Evolutionary conservation across 2,888 invertebrate species (phyloP), one percentile per base, ranked within the genome.

Genomic region (Alcis repandata): DNA sequence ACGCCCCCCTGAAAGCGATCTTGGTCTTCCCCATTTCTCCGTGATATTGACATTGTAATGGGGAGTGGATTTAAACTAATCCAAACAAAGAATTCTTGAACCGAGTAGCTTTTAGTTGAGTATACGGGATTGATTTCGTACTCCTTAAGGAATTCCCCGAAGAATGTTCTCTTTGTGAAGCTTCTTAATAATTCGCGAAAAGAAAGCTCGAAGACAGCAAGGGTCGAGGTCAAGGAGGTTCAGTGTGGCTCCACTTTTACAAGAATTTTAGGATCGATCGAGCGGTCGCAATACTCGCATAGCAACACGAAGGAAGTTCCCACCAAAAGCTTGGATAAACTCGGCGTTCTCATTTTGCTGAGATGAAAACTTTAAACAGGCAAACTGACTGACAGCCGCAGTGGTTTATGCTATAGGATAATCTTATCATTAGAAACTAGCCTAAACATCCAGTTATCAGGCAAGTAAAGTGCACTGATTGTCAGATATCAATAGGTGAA

Each of bases 1-100:
- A 69, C 85, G 89, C 82, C 80, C 74, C 54, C 84, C 80, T 78
- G 80, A 82, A 82, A 83, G 77, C 56, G 45, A 56, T 56, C 43
- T 27, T 76, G 77, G 74, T 75, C 69, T 65, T 68, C 72, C 64
- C 64, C 72, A 73, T 72, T 71, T 74, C 77, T 71, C 71, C 59
- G 67, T 22, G 63, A 75, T 69, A 75, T 77, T 77, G 73, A 76
- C 73, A 74, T 59, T 72, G 67, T 71, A 68, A 74, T 62, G 33
- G 51, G 19, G 38, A 69, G 62, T 57, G 66, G 66, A 49, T 22
- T 60, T 60, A 20, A 20, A 33, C 41, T 22, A 40, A 40, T 60
- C 20, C 19, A 40, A 46, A 61, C 17, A 19, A 41, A 43, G 17
- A 41, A 56, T 62, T 56, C 40, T n/a, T 11, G 38, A 13, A 15